Evolutionary conservation across 2,113 vertebrate species (phyloP).

Genomic region (Ceuthmochares aereus): DNA sequence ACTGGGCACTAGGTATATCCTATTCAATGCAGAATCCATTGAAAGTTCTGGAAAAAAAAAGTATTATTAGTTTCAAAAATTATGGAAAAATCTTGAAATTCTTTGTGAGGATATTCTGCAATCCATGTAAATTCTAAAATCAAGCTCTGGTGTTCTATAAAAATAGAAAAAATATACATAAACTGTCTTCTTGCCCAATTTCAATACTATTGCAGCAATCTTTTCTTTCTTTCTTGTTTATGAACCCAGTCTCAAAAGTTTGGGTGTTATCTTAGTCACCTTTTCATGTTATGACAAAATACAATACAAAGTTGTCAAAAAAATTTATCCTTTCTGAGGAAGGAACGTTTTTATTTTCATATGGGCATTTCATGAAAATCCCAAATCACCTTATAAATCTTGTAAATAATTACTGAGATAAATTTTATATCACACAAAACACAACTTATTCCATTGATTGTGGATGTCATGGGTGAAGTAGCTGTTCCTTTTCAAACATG

Average conservation of each 20-base stretch:
- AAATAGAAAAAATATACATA: background rate
- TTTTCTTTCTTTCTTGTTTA: background rate
- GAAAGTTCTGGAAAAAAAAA: too few relatives aligned
- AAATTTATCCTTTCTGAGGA: background rate
- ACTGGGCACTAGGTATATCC: background rate
- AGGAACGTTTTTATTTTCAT: background rate
- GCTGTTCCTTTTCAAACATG: background rate
- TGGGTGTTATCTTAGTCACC: too few relatives aligned
- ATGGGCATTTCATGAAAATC: background rate
- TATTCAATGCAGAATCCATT: too few relatives aligned
- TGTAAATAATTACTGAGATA: background rate
- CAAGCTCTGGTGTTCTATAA: background rate
- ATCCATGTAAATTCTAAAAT: background rate
- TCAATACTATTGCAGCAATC: background rate
- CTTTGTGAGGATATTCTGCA: background rate
- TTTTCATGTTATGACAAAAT: background rate
- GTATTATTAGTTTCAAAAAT: background rate
- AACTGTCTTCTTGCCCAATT: background rate
- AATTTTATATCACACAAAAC: background rate
- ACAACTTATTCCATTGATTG: background rate
- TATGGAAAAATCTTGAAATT: background rate
- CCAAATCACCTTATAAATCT: background rate
- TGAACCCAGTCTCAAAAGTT: too few relatives aligned
- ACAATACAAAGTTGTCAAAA: background rate
- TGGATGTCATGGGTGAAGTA: background rate